Evolutionary conservation across 2,113 vertebrate genomes (phyloP), one percentile per base, ranked within the genome.

Genomic region (Emydocephalus ijimae): DNA sequence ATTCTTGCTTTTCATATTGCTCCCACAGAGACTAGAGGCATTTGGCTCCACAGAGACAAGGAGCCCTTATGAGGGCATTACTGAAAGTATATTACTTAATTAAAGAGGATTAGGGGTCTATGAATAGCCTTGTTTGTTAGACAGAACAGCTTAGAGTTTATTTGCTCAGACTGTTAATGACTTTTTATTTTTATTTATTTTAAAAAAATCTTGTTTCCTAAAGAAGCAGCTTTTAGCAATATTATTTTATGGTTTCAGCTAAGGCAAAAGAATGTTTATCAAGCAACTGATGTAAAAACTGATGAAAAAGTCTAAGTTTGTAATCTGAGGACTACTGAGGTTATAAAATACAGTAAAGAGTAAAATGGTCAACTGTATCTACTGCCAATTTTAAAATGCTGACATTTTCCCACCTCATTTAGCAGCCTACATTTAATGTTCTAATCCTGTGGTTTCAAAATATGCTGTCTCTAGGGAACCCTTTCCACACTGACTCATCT

Each of bases 1-100:
- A 86, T 54, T 54, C 56, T 90, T 92, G 88, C 88, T 90, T 90
- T 93, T 93, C 89, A 61, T 90, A 86, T 61, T 21, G 15, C 29
- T 93, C 81, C 88, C 48, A 26, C 89, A 69, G 89, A 64, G 50
- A 59, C 85, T 45, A 90, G 55, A 57, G 50, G 56, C 69, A 85
- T 55, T 29, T 55, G 74, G 9, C 34, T 43, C 4, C 2, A 52
- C 0, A 24, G 48, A 43, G 39, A 93, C n/a, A 39, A 90, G 81
- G n/a, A 89, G 48, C 0, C 34, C 2, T 93, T 0, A 56, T 69
- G 85, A 90, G 45, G 85, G 54, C 89, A 55, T 7, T 0, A 1
- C 50, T 0, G 12, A 87, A 88, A 94, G 90, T 0, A 0, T 0
- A 1, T 85, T 55, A 24, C 74, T 57, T 64, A 54, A 48, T 93